These are phyloP conservation scores for Ceratosolen solmsi DNA, from an alignment of 1,140 invertebrate species.

Conservation along the genomic window DNA sequence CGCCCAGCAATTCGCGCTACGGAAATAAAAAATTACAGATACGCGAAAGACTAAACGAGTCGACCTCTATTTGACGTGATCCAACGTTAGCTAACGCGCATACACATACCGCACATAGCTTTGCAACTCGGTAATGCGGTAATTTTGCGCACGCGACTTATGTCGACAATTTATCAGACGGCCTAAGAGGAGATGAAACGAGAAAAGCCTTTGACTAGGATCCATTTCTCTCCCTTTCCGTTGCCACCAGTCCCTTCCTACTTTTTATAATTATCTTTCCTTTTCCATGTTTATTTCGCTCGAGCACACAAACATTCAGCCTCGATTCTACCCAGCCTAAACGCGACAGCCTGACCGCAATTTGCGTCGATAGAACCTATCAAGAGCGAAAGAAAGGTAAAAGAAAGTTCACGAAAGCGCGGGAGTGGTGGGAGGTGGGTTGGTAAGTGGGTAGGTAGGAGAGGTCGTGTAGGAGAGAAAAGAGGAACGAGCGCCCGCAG, in stretches of 20 bases:
- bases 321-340: slow-evolving; percentile 21
- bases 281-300: slow-evolving; percentile 20
- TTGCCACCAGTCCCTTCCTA: not conserved
- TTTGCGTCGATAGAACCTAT: slow-evolving; percentile 5
- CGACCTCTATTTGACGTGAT: no score
- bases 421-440: not conserved
- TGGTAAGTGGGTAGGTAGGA: not conserved
- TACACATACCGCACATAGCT: no score
- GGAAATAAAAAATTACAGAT: no score
- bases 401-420: not conserved
- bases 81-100: no score
- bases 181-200: slow-evolving; percentile 59
- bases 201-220: slow-evolving; percentile 55
- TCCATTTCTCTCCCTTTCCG: slow-evolving; percentile 43
- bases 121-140: no score
- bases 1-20: no score
- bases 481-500: slow-evolving; percentile 68
- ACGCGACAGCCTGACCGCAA: slow-evolving; percentile 39
- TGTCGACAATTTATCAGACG: slow-evolving; percentile 64
- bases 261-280: slow-evolving; percentile 43
- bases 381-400: not conserved
- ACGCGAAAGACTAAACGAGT: no score
- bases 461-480: not conserved
- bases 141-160: slow-evolving; percentile 51
- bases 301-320: not conserved